A percentile compares a stretch with the other conserved stretches of the same genome.
These are phyloP conservation scores for Mesoligia furuncula DNA, from an alignment of 2,888 invertebrate genomes.

Conservation along the genomic window DNA sequence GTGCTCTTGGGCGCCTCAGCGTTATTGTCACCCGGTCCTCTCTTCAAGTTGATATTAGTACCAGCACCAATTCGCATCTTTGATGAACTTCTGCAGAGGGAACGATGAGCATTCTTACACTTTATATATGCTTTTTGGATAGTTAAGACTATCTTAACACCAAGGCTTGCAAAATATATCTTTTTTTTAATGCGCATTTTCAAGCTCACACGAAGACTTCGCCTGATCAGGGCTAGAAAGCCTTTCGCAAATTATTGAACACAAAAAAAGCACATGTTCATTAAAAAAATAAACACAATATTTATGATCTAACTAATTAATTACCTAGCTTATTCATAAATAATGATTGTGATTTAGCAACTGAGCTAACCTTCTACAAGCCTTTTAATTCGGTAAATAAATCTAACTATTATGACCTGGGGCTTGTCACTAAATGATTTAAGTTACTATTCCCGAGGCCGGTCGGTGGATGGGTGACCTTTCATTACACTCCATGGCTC, in stretches of 20 bases:
- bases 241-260: not conserved
- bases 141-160: not conserved
- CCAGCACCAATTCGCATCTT: conserved; percentile 57
- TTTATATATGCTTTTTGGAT: not conserved
- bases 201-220: not conserved
- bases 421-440: not conserved
- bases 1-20: conserved; percentile 45
- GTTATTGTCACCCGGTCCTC: conserved; percentile 17
- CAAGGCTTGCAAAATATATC: not conserved
- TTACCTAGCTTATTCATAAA: not conserved
- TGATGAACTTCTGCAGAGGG: conserved; percentile 63
- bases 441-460: not conserved
- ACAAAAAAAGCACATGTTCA: not conserved
- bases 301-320: not conserved
- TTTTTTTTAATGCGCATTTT: not conserved
- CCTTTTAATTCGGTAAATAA: not conserved
- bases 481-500: not conserved
- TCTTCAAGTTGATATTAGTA: conserved; percentile 20
- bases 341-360: not conserved
- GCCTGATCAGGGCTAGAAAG: not conserved
- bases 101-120: not conserved
- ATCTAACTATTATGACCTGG: not conserved
- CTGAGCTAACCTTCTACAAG: not conserved
- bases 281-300: not conserved
- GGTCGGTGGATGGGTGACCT: not conserved